Conservation (phyloP, 2,888 invertebrate genomes). For the Neelides folsomi region DNA sequence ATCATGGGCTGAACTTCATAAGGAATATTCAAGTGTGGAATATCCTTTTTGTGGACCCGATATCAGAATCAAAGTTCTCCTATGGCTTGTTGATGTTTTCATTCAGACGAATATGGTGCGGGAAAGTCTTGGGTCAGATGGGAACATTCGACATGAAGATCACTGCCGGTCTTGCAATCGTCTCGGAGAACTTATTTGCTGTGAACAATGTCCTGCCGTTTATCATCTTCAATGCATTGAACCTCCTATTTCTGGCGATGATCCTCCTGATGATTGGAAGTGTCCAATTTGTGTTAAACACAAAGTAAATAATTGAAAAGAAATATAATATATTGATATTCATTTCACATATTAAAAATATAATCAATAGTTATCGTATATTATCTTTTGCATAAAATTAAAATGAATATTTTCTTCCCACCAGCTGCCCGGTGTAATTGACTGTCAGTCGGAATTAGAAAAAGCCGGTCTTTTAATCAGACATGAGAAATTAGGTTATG, state of each 20-base stretch:
- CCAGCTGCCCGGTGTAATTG: constrained; percentile 73
- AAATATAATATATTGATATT: neutral
- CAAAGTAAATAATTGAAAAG: constrained; percentile 45
- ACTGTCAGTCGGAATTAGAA: constrained; percentile 81
- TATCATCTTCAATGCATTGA: constrained; percentile 95
- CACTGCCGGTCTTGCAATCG: constrained; percentile 85
- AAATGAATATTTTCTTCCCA: constrained; percentile 6
- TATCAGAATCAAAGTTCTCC: constrained; percentile 64
- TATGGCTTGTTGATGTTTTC: constrained; percentile 88
- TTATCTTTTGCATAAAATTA: neutral
- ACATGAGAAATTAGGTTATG: constrained; percentile 87
- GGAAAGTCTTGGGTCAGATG: constrained; percentile 45
- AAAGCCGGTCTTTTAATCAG: constrained; percentile 80
- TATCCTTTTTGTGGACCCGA: constrained; percentile 77
- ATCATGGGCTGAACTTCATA: constrained; percentile 37
- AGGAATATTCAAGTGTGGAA: constrained; percentile 41
- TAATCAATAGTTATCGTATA: neutral
- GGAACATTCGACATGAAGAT: constrained; percentile 80
- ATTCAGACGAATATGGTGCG: constrained; percentile 81
- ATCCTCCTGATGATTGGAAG: constrained; percentile 95
- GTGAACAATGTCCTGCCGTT: constrained; percentile 96
- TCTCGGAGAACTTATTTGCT: constrained; percentile 85
- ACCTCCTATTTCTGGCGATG: constrained; percentile 61
- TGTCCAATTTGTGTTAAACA: constrained; percentile 87
- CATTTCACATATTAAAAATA: neutral